Evolutionary conservation across 2,797 vertebrate genomes (phyloP).

Genomic region (Dryobates pubescens): DNA sequence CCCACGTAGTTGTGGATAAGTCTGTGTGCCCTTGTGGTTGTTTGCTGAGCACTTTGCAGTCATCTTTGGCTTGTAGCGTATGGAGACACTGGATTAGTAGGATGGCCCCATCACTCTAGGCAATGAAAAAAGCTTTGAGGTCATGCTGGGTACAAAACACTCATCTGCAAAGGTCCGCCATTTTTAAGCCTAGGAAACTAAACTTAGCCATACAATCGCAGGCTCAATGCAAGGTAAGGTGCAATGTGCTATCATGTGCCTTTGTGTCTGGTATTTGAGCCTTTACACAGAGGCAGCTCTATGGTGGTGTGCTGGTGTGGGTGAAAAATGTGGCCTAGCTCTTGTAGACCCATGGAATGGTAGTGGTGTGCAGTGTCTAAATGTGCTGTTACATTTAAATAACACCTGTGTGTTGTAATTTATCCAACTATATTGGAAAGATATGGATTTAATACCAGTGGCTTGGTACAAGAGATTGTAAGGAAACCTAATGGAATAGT

Average conservation of each 20-base stretch:
- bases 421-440: neutral
- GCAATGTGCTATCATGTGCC: neutral
- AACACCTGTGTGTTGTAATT: neutral
- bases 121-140: neutral
- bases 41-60: neutral
- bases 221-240: neutral
- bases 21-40: neutral
- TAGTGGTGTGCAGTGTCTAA: neutral
- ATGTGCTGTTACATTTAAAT: neutral
- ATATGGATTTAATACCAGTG: neutral
- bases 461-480: neutral
- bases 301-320: neutral
- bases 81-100: neutral
- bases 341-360: neutral
- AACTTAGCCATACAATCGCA: neutral
- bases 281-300: neutral
- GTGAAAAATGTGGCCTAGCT: neutral
- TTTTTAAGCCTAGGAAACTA: neutral
- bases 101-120: neutral
- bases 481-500: neutral
- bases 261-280: neutral
- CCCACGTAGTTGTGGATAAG: neutral
- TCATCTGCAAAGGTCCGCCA: neutral
- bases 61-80: fast-evolving
- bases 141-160: neutral